These are phyloP conservation scores for Ctenicera cuprea DNA, from an alignment of 2,888 invertebrate species.

Conservation along the genomic window DNA sequence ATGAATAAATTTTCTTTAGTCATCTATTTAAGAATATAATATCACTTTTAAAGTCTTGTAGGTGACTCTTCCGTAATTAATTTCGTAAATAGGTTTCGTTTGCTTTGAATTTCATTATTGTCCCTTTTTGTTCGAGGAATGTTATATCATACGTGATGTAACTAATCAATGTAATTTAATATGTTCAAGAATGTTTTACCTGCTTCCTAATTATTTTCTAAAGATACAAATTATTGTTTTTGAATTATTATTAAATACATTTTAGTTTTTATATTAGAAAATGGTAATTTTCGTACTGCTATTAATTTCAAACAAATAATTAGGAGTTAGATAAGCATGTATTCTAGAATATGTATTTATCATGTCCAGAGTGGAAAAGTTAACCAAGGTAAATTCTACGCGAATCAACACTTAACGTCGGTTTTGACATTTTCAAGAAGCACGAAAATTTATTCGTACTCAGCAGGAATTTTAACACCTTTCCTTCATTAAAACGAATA, in stretches of 20 bases:
- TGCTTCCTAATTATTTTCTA: no score
- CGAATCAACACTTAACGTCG: background rate
- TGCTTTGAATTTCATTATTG: no score
- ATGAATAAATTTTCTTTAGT: background rate
- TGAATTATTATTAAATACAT: no score
- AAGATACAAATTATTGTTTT: no score
- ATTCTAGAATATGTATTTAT: conserved; percentile 4
- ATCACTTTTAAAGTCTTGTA: background rate
- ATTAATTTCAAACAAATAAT: background rate
- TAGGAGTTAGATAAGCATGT: background rate
- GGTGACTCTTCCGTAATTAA: no score
- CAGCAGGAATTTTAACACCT: conserved; percentile 23
- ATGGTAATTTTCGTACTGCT: no score
- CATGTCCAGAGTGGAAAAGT: background rate
- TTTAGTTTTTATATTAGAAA: no score
- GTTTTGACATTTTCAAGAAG: conserved; percentile 5
- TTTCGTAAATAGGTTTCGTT: no score
- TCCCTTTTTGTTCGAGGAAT: no score
- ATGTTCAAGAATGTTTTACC: no score
- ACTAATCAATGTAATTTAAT: no score
- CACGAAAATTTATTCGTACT: background rate
- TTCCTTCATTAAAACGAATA: background rate
- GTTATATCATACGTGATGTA: no score
- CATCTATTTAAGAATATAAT: background rate
- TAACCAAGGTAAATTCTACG: conserved; percentile 2